phyloP scores from a whole-genome alignment of 30 jellyfish, hydroid and myxozoan genomes.

The Aurelia sp. region DNA sequence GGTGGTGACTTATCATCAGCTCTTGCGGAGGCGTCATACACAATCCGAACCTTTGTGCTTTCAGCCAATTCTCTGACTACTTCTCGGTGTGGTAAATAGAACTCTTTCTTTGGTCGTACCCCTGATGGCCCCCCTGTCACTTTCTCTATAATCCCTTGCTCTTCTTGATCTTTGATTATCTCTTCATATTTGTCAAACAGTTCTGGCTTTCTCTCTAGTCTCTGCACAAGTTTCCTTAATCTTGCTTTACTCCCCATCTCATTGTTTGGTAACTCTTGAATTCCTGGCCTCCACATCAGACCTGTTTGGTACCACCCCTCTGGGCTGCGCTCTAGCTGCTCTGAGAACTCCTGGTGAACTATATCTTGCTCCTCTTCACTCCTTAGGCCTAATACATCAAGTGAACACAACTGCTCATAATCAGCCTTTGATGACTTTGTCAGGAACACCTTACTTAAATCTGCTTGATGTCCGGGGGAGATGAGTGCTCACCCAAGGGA shows the following conservation, averaged over 20 bases:
- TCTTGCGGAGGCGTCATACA: slow-evolving; percentile 60
- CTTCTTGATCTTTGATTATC: slow-evolving; percentile 10
- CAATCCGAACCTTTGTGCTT: slow-evolving; percentile 53
- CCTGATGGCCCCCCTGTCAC: slow-evolving; percentile 9
- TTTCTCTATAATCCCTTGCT: slow-evolving; percentile 37
- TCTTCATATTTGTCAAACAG: background rate
- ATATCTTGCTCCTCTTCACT: background rate
- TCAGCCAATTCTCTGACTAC: slow-evolving; percentile 29
- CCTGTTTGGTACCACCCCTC: slow-evolving; percentile 59
- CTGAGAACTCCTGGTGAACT: slow-evolving; percentile 21
- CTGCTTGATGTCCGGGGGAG: slow-evolving; percentile 61
- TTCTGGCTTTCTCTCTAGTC: background rate
- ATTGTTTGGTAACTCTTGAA: slow-evolving; percentile 2
- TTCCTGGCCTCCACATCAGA: slow-evolving; percentile 23
- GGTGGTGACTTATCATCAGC: slow-evolving; percentile 20
- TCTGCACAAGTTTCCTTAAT: background rate
- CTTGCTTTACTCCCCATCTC: slow-evolving; percentile 37
- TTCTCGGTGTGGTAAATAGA: slow-evolving; percentile 57
- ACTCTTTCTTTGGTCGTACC: slow-evolving; percentile 10
- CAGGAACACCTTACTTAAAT: slow-evolving; percentile 5
- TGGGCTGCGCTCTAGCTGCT: slow-evolving; percentile 11
- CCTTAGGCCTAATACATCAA: slow-evolving; percentile 58
- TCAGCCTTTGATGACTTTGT: slow-evolving; percentile 19
- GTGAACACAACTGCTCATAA: slow-evolving; percentile 37
- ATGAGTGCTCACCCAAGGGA: slow-evolving; percentile 58